Evolutionary conservation across 2,113 vertebrate genomes (phyloP).

Genomic region (Cynopterus brachyotis): DNA sequence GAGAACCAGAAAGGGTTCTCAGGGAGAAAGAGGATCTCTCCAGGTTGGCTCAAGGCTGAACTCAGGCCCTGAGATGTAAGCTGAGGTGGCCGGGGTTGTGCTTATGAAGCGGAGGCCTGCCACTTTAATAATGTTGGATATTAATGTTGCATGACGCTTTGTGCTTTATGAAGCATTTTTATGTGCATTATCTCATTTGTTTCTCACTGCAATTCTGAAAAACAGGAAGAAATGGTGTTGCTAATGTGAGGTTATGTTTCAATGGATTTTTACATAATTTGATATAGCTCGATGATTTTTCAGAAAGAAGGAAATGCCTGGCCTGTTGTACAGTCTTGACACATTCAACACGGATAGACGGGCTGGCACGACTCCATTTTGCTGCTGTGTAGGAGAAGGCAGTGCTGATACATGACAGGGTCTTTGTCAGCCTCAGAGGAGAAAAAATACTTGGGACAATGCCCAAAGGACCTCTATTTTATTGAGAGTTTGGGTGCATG

Average conservation of each 20-base stretch:
- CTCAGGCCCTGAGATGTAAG: neutral
- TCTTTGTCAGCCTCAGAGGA: neutral
- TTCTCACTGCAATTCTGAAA: neutral
- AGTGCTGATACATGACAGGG: neutral
- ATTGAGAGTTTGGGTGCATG: too few relatives aligned
- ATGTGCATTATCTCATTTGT: neutral
- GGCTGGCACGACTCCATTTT: neutral
- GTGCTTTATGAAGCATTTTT: neutral
- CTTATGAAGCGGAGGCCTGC: too few relatives aligned
- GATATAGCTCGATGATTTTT: neutral
- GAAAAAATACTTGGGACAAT: neutral
- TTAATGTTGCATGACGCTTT: neutral
- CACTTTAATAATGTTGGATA: neutral
- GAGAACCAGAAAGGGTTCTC: neutral
- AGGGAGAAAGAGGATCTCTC: neutral
- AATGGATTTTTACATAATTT: neutral
- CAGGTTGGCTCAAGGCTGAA: neutral
- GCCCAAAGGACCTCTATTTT: neutral
- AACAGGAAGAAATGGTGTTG: neutral
- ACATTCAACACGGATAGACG: neutral
- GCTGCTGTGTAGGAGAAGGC: neutral
- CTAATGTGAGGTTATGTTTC: neutral
- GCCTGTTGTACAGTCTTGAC: neutral
- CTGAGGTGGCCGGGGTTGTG: too few relatives aligned
- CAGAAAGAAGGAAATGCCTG: neutral